Conservation (phyloP, 2,888 invertebrate genomes). For the Marasmarcha lunaedactyla region DNA sequence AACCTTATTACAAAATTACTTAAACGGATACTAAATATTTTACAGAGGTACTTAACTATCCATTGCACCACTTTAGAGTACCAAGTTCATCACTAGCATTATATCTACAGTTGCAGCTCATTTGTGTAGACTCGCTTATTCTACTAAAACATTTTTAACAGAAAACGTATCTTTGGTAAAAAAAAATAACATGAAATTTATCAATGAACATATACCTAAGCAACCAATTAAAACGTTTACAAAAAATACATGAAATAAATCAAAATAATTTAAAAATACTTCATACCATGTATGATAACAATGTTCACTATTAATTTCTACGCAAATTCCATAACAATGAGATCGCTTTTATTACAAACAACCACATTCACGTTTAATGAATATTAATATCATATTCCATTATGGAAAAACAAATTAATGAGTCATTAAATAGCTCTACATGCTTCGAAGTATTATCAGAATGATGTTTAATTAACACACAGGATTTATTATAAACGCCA, state of each 20-base stretch:
- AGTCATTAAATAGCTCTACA: neutral
- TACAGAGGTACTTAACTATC: slow-evolving; percentile 39
- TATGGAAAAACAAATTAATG: neutral
- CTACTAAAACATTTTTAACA: slow-evolving; percentile 22
- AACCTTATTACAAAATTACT: slow-evolving; percentile 12
- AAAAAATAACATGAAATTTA: slow-evolving; percentile 30
- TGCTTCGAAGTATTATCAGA: too few relatives aligned
- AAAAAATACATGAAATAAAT: slow-evolving; percentile 29
- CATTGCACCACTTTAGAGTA: slow-evolving; percentile 58
- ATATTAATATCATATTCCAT: neutral
- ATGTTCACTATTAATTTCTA: slow-evolving; percentile 44
- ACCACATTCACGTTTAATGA: neutral
- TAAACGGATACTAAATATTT: slow-evolving; percentile 13
- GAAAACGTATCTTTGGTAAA: slow-evolving; percentile 65
- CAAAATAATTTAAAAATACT: slow-evolving; percentile 40
- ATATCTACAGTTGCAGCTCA: slow-evolving; percentile 31
- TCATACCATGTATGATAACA: slow-evolving; percentile 71
- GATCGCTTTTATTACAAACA: slow-evolving; percentile 51
- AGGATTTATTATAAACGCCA: too few relatives aligned
- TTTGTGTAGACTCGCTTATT: too few relatives aligned
- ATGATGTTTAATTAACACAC: neutral
- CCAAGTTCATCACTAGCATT: slow-evolving; percentile 35
- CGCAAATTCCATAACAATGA: slow-evolving; percentile 62
- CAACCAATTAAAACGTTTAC: slow-evolving; percentile 18
- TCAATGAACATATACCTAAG: slow-evolving; percentile 19